These are phyloP conservation scores for Drosophila leonis DNA, from an alignment of 2,888 invertebrate genomes.

Conservation along the genomic window DNA sequence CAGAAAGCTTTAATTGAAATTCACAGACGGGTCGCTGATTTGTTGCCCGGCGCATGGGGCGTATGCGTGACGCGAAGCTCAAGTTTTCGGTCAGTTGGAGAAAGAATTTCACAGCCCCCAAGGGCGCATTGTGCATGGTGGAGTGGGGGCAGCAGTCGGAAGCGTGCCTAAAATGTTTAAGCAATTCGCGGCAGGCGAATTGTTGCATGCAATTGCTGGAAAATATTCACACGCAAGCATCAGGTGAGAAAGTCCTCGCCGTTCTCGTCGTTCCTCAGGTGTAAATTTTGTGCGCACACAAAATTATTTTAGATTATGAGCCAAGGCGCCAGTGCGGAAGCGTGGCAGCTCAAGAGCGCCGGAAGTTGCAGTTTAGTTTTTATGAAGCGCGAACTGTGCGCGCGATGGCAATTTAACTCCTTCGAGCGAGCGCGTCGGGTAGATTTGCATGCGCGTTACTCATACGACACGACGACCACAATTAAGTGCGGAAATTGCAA, in stretches of 20 bases:
- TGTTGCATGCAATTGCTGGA: slow-evolving; percentile 78
- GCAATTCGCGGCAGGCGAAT: slow-evolving; percentile 54
- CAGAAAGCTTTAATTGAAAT: slow-evolving; percentile 71
- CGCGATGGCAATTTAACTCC: slow-evolving; percentile 35
- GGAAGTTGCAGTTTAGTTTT: slow-evolving; percentile 78
- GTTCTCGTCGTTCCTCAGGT: slow-evolving; percentile 48
- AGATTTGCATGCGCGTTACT: slow-evolving; percentile 51
- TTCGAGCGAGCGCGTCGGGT: not conserved
- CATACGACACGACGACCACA: slow-evolving; percentile 63
- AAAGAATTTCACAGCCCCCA: slow-evolving; percentile 46
- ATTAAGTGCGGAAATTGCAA: slow-evolving; percentile 48
- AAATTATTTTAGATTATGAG: slow-evolving; percentile 80
- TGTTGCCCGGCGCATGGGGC: slow-evolving; percentile 61
- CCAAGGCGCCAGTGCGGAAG: slow-evolving; percentile 2
- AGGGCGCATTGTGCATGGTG: slow-evolving; percentile 19
- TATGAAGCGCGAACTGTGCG: slow-evolving; percentile 66
- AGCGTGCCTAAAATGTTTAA: slow-evolving; percentile 79
- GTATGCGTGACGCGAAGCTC: slow-evolving; percentile 74
- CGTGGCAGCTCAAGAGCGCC: slow-evolving; percentile 20
- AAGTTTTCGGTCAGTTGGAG: slow-evolving; percentile 44
- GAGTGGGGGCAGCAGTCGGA: slow-evolving; percentile 41
- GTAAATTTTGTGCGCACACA: slow-evolving; percentile 74
- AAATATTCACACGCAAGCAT: slow-evolving; percentile 74
- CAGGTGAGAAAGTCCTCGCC: slow-evolving; percentile 11
- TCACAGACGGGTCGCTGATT: slow-evolving; percentile 70